Percentiles rank a stretch among this genome's conserved stretches.
phyloP scores from a whole-genome alignment of 2,888 invertebrate genomes.

The Aspidapion aeneum region DNA sequence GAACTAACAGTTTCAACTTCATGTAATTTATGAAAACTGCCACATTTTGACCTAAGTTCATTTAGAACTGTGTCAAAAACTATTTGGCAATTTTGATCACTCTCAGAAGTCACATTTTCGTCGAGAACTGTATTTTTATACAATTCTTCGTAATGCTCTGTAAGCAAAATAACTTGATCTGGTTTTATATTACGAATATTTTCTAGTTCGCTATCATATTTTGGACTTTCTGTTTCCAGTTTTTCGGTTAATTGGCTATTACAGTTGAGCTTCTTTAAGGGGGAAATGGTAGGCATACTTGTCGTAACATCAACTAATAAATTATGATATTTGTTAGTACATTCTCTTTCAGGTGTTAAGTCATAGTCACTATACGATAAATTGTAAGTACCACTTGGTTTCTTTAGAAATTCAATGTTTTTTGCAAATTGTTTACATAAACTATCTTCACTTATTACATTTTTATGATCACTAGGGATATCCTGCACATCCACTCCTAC shows the following conservation, averaged over 20 bases:
- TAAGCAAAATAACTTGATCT: neutral
- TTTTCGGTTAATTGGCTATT: neutral
- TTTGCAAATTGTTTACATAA: neutral
- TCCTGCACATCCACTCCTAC: neutral
- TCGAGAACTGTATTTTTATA: neutral
- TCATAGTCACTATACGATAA: slow-evolving; percentile 27
- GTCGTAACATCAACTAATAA: slow-evolving; percentile 26
- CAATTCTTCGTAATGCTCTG: neutral
- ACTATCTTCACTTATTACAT: neutral
- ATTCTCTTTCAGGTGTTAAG: slow-evolving; percentile 32
- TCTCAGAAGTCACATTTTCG: neutral
- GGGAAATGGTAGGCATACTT: slow-evolving; percentile 15
- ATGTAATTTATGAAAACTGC: neutral
- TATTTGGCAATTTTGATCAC: neutral
- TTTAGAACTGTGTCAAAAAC: neutral
- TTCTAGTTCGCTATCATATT: too few species aligned
- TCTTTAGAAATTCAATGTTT: neutral
- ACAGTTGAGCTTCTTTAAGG: neutral
- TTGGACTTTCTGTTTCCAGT: neutral
- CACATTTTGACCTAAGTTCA: neutral
- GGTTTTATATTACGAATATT: neutral
- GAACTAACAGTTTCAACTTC: neutral
- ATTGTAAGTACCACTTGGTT: neutral
- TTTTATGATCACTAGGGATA: neutral
- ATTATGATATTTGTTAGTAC: slow-evolving; percentile 26